Conservation (phyloP, 2,113 vertebrate genomes). For the Grus americana region DNA sequence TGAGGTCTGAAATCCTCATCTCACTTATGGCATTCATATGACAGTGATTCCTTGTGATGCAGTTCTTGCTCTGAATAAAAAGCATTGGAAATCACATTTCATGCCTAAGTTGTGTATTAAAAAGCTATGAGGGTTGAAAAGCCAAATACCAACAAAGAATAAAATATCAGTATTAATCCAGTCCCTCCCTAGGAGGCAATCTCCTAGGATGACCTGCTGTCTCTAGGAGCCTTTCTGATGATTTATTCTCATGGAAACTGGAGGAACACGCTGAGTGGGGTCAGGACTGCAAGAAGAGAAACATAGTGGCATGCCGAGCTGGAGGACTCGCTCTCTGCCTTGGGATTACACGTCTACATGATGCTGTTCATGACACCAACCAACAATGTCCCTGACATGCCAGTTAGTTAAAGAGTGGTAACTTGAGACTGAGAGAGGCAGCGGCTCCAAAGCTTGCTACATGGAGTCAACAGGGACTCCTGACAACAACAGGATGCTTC, state of each 20-base stretch:
- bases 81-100: not conserved
- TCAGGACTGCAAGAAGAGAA: not conserved
- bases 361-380: not conserved
- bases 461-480: not conserved
- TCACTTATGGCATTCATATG: not conserved
- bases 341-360: not conserved
- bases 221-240: not conserved
- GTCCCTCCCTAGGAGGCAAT: not conserved
- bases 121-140: not conserved
- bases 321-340: not conserved
- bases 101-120: not conserved
- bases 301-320: not conserved
- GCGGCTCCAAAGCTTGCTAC: not conserved
- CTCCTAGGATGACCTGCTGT: not conserved
- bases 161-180: not conserved
- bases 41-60: not conserved
- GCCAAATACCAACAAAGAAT: not conserved
- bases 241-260: not conserved
- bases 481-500: accelerated
- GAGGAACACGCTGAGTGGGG: not conserved
- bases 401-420: not conserved
- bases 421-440: not conserved
- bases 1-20: not conserved
- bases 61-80: not conserved
- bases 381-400: not conserved